Conservation (phyloP, 1,140 invertebrate species). For the Drosophila obscura region DNA sequence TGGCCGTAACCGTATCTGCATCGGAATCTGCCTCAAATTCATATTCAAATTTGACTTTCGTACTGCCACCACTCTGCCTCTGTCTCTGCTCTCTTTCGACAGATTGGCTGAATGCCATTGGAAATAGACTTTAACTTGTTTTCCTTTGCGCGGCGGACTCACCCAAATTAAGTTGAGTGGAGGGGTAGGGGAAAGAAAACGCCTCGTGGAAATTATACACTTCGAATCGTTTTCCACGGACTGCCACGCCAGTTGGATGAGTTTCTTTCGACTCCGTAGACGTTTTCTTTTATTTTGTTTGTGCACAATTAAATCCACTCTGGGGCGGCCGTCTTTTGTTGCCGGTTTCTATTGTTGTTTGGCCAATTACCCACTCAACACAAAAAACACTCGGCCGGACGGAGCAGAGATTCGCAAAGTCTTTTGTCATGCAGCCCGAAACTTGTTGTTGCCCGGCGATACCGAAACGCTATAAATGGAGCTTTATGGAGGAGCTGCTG, state of each 20-base stretch:
- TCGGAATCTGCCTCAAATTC: conserved; percentile 11
- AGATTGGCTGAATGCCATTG: conserved; percentile 35
- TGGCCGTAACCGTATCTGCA: neutral
- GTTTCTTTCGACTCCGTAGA: conserved; percentile 17
- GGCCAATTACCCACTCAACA: conserved; percentile 43
- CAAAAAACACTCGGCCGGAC: conserved; percentile 5
- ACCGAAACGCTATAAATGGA: conserved; percentile 36
- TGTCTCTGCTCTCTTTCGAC: conserved; percentile 30
- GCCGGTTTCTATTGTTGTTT: conserved; percentile 58
- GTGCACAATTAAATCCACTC: conserved; percentile 61
- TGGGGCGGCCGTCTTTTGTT: conserved; percentile 24
- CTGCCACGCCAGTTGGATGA: conserved; percentile 17
- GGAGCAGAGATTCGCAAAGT: conserved; percentile 35
- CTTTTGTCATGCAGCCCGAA: conserved; percentile 48
- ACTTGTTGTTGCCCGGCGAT: conserved; percentile 39
- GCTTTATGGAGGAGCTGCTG: conserved; percentile 24
- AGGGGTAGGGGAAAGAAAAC: neutral
- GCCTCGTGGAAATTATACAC: conserved; percentile 16
- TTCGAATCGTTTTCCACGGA: conserved; percentile 24
- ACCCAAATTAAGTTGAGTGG: conserved; percentile 26
- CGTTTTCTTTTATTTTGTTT: conserved; percentile 2
- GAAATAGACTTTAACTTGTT: conserved; percentile 38
- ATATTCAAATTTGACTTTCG: conserved; percentile 42
- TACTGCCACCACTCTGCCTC: conserved; percentile 9
- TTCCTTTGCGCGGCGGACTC: conserved; percentile 7